Conservation (phyloP, 2,888 invertebrate species). For the Oligia strigilis region DNA sequence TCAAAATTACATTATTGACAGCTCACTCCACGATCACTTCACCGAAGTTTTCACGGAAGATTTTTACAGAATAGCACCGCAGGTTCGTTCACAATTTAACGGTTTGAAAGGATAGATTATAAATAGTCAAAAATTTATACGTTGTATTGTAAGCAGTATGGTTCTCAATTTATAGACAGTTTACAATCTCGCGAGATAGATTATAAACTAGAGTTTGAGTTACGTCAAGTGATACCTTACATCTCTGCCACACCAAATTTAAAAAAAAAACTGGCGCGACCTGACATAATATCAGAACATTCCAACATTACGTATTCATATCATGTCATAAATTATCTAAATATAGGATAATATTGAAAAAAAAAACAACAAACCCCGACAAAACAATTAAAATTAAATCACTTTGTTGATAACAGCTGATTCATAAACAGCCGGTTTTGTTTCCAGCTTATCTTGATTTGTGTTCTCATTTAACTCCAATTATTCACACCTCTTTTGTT, state of each 20-base stretch:
- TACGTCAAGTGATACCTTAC: background rate
- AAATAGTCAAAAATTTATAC: too few relatives aligned
- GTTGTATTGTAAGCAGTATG: background rate
- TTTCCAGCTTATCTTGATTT: constrained; percentile 31
- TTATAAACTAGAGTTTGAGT: too few relatives aligned
- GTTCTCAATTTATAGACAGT: background rate
- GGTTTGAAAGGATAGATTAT: background rate
- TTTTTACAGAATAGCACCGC: too few relatives aligned
- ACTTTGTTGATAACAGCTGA: constrained; percentile 45
- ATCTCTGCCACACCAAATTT: background rate
- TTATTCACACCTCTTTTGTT: constrained; percentile 47
- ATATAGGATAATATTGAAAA: background rate
- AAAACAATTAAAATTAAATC: constrained; percentile 27
- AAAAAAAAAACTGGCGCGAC: background rate
- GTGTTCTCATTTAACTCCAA: constrained; percentile 39
- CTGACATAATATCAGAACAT: background rate
- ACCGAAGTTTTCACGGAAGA: too few relatives aligned
- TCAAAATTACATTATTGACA: too few relatives aligned
- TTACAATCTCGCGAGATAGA: background rate
- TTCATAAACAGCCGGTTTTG: constrained; percentile 45
- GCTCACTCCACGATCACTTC: too few relatives aligned
- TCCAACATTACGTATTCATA: background rate
- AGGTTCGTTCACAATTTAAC: background rate
- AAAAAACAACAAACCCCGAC: constrained; percentile 10
- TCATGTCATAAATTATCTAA: constrained; percentile 1